Base-by-base conservation (phyloP, 2,888 invertebrate species). In the Scaptomyza reducta region DNA sequence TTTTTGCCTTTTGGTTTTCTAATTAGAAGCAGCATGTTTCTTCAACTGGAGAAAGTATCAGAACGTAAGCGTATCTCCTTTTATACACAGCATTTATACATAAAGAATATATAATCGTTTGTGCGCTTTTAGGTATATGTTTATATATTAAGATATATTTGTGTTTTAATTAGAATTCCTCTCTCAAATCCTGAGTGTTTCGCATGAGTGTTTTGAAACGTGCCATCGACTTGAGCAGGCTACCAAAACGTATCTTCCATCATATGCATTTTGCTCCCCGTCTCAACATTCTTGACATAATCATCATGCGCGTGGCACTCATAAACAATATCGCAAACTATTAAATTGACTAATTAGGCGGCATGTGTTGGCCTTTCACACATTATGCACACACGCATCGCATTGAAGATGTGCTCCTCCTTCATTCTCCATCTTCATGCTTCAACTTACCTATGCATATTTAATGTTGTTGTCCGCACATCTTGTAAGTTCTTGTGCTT, bases 261-360 rank as follows among this genome's bases (percentile, higher is more conserved):
- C 50, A 14, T 11, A 49, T 49, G 6, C 50, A 22, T 18, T 3
- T 33, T 7, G 6, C 29, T 16, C n/a, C 27, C 18, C 10, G 35
- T 22, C 41, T 51, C 49, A 35, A 9, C 44, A 44, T 68, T 42
- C 56, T 50, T 55, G 49, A 51, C 44, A 47, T 41, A 53, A 41
- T 69, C 42, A 29, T 67, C 54, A 55, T 58, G 47, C 55, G 51
- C 62, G 59, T 62, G 46, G 25, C 42, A 53, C 49, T 57, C 82
- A 82, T 85, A 83, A 83, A 79, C 77, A 79, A 79, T 70, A 77
- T 71, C 46, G 51, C 76, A 77, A 79, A 79, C 83, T 85, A 82
- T 83, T 76, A 82, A 85, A 74, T 78, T 79, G 78, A 67, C 83
- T 83, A 85, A 83, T 83, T 85, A 85, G 65, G 72, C 74, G 65